phyloP scores from a whole-genome alignment of 2,888 invertebrate species.

The Meganola albula region DNA sequence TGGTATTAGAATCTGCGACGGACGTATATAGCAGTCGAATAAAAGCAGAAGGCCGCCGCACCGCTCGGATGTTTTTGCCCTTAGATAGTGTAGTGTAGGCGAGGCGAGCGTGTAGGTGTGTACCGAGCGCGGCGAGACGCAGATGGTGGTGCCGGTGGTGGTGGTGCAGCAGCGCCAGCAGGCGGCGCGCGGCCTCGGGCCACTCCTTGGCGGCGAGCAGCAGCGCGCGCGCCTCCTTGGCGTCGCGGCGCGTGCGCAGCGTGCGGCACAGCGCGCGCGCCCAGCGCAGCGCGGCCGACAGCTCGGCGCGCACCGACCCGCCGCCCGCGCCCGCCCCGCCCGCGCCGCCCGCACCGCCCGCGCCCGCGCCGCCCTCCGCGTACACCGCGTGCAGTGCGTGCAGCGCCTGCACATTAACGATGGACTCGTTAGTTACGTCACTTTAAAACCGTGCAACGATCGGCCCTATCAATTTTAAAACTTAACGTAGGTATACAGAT shows the following conservation, averaged over 20 bases:
- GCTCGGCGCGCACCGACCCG: constrained; percentile 90
- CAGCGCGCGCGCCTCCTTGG: constrained; percentile 81
- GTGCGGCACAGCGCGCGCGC: constrained; percentile 85
- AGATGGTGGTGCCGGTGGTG: constrained; percentile 90
- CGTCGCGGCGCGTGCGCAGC: constrained; percentile 81
- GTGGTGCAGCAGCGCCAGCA: constrained; percentile 91
- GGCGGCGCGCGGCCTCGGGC: constrained; percentile 90
- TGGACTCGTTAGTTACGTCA: not conserved
- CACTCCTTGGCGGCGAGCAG: constrained; percentile 88
- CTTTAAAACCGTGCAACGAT: too few relatives aligned
- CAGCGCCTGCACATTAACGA: constrained; percentile 80
- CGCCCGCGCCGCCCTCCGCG: constrained; percentile 88
- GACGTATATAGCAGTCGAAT: too few relatives aligned
- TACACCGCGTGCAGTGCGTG: constrained; percentile 95
- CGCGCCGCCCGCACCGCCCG: constrained; percentile 90
- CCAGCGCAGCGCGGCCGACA: constrained; percentile 89
- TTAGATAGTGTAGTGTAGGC: too few relatives aligned
- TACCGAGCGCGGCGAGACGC: constrained; percentile 86
- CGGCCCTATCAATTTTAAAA: too few relatives aligned
- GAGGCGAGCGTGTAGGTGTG: too few relatives aligned
- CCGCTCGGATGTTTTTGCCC: too few relatives aligned
- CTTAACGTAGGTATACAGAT: too few relatives aligned
- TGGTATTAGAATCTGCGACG: too few relatives aligned
- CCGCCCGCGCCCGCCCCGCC: constrained; percentile 77
- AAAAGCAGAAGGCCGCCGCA: too few relatives aligned